These are phyloP conservation scores for Pelobates fuscus DNA, from an alignment of 2,113 vertebrate genomes.

Conservation along the genomic window DNA sequence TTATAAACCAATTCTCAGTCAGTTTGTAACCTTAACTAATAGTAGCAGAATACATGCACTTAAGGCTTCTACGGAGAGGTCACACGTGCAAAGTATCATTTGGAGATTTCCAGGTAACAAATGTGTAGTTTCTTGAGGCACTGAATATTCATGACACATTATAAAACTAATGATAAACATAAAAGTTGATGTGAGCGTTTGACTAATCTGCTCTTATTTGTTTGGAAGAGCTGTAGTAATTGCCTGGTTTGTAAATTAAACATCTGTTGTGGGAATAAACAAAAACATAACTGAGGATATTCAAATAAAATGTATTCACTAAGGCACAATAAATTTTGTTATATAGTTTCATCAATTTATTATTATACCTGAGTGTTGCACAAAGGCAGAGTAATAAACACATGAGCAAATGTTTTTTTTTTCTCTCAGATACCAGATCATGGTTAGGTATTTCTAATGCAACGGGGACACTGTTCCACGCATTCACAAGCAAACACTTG, in stretches of 20 bases:
- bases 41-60: background rate
- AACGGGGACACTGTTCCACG: background rate
- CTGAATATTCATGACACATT: conserved; percentile 79
- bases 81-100: conserved; percentile 40
- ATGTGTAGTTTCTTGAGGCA: conserved; percentile 2
- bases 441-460: conserved; percentile 44
- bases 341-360: conserved; percentile 69
- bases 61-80: conserved; percentile 1
- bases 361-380: conserved; percentile 66
- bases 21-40: conserved; percentile 23
- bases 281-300: conserved; percentile 78
- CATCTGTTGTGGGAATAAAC: conserved; percentile 82
- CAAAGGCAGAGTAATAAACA: conserved; percentile 32
- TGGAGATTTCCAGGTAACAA: conserved; percentile 41
- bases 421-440: conserved; percentile 54
- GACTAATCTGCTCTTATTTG: conserved; percentile 81
- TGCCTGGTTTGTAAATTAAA: conserved; percentile 81
- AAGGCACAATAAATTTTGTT: conserved; percentile 75
- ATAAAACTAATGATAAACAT: conserved; percentile 84
- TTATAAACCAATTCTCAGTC: background rate
- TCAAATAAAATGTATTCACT: conserved; percentile 79
- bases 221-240: conserved; percentile 76
- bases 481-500: too few relatives aligned
- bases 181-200: conserved; percentile 79
- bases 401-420: conserved; percentile 47